These are phyloP conservation scores for Mastomys coucha DNA, from an alignment of 2,113 vertebrate species.

Conservation along the genomic window DNA sequence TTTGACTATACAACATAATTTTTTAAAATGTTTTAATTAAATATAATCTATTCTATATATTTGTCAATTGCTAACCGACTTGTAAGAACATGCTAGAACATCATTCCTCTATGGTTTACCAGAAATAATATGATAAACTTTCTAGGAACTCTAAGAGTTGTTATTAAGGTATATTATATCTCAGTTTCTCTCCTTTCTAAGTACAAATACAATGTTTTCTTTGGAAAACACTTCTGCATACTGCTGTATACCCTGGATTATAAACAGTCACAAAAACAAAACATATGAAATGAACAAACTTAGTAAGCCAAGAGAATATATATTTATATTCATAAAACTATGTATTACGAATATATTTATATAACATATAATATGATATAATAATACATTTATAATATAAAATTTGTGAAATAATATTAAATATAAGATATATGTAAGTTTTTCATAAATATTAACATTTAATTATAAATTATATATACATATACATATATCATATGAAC, in stretches of 20 bases:
- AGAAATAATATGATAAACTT: neutral
- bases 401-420: too few species aligned
- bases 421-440: neutral
- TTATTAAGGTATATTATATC: conserved; percentile 11
- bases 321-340: conserved; percentile 4
- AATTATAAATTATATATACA: neutral
- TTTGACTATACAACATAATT: neutral
- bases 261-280: conserved; percentile 29
- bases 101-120: neutral
- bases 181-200: conserved; percentile 43
- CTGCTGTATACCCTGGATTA: conserved; percentile 25
- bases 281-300: conserved; percentile 23
- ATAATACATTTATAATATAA: too few species aligned
- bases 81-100: conserved; percentile 8
- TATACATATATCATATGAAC: neutral
- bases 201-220: neutral
- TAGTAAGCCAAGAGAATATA: conserved; percentile 19
- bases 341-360: too few species aligned
- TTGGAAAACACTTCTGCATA: neutral
- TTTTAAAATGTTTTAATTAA: neutral
- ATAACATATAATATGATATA: too few species aligned
- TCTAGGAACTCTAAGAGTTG: conserved; percentile 27
- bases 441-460: neutral
- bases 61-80: neutral
- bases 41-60: neutral